Evolutionary conservation across 2,797 vertebrate species (phyloP).

Genomic region (Myotis vivesi): DNA sequence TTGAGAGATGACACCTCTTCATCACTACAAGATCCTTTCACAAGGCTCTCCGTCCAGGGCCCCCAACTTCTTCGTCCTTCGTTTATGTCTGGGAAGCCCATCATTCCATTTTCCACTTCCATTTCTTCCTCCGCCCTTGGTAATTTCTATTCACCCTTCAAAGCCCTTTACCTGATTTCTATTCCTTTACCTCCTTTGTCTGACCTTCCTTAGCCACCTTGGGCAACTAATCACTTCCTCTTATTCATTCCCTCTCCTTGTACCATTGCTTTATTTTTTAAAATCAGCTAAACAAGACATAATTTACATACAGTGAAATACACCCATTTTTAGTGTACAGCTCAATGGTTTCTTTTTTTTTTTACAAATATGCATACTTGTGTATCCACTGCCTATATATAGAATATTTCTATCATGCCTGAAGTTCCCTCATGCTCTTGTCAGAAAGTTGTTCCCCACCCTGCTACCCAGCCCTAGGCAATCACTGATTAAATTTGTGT

Average conservation of each 20-base stretch:
- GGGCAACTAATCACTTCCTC: background rate
- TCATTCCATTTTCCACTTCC: background rate
- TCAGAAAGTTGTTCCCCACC: background rate
- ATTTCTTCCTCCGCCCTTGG: background rate
- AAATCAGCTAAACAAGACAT: background rate
- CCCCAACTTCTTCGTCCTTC: background rate
- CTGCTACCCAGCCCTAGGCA: background rate
- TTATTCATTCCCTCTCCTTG: background rate
- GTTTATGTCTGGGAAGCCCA: background rate
- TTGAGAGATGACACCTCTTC: background rate
- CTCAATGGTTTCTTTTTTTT: background rate
- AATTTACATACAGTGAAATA: background rate
- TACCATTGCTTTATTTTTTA: background rate
- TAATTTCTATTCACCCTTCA: background rate
- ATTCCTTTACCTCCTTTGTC: background rate
- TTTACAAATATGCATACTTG: background rate
- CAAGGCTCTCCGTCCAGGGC: background rate
- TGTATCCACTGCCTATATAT: background rate
- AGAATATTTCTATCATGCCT: background rate
- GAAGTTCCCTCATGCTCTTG: background rate
- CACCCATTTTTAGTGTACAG: background rate
- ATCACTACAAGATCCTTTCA: background rate
- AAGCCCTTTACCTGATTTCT: background rate
- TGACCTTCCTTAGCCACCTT: background rate
- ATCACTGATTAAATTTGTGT: background rate